Percentiles rank a stretch among this genome's conserved stretches.
These are phyloP conservation scores for Ramazzottius varieornatus DNA, from an alignment of 2,888 invertebrate species.

Conservation along the genomic window DNA sequence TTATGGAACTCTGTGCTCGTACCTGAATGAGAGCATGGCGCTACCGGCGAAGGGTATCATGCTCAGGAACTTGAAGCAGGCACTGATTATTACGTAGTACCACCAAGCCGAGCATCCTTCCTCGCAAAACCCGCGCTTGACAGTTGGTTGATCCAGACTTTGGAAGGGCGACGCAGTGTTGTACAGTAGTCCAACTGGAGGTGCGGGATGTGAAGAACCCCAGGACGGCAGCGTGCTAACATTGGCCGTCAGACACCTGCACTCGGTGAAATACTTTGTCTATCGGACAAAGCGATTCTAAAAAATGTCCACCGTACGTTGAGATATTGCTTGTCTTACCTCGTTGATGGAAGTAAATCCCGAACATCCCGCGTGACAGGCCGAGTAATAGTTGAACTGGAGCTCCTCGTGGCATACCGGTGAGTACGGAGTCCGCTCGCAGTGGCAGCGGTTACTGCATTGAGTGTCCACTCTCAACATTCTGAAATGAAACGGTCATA, in stretches of 20 bases:
- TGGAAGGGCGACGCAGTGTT: no score
- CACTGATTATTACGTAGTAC: not conserved
- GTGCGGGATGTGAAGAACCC: no score
- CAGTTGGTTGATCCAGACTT: not conserved
- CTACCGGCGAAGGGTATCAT: not conserved
- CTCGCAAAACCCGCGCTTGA: not conserved
- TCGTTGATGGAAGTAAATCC: no score
- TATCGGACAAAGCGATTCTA: no score
- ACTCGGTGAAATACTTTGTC: no score
- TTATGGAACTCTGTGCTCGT: not conserved
- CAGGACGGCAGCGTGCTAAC: no score
- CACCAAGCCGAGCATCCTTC: not conserved
- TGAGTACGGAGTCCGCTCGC: conserved; percentile 32
- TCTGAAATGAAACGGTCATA: not conserved
- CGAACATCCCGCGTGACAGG: conserved; percentile 44
- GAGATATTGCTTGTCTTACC: no score
- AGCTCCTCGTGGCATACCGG: conserved; percentile 36
- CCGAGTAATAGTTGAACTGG: conserved; percentile 35
- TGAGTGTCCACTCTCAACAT: conserved; percentile 11
- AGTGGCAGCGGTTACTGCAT: conserved; percentile 35
- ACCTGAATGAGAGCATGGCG: not conserved
- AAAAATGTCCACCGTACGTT: no score
- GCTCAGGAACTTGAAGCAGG: not conserved
- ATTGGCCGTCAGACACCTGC: no score
- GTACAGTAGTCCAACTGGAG: no score